Evolutionary conservation across 2,797 vertebrate species (phyloP), one percentile per base, ranked within the genome.

Genomic region (Enteromius radiatus): DNA sequence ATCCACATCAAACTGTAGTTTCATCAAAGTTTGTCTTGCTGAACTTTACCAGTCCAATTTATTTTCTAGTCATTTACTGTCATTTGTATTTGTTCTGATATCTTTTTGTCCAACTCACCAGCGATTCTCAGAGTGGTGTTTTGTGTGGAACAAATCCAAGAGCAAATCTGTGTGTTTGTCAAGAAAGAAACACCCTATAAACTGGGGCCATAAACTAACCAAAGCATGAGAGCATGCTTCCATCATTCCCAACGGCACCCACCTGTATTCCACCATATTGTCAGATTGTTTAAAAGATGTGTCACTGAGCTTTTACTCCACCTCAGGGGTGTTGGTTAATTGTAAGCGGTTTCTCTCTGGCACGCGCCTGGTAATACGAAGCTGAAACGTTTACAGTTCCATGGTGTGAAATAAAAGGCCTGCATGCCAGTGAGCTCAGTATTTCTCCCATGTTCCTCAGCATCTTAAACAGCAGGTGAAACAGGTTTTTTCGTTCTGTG

Each of bases 281-380:
- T 84, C 47, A 49, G 36, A 43, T 70, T 75, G 76, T 54, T 52
- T 84, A 12, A 69, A 45, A 69, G 65, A 47, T 65, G 33, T 71
- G 36, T 82, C 61, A 28, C 19, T 81, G 43, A 31, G 61, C 33
- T 82, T 77, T 61, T 83, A 69, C 47, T 84, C 54, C 54, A 54
- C 56, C 56, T 59, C 63, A 78, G 47, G 73, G 68, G 31, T 54
- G 56, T 36, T 61, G 78, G 64, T 56, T 61, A 63, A 79, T 52
- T 54, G 17, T 56, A 38, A 54, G 67, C 52, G 19, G 38, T 83
- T 84, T 82, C 36, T 47, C 56, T 23, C 63, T 80, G 43, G 38
- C 78, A 83, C 61, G 36, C n/a, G 59, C 80, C 80, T 70, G 84
- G 74, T 87, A 81, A 86, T 61, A 78, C 59, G 56, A 89, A 67